Base-by-base conservation (phyloP, 2,797 vertebrate species). In the Notolabrus celidotus region DNA sequence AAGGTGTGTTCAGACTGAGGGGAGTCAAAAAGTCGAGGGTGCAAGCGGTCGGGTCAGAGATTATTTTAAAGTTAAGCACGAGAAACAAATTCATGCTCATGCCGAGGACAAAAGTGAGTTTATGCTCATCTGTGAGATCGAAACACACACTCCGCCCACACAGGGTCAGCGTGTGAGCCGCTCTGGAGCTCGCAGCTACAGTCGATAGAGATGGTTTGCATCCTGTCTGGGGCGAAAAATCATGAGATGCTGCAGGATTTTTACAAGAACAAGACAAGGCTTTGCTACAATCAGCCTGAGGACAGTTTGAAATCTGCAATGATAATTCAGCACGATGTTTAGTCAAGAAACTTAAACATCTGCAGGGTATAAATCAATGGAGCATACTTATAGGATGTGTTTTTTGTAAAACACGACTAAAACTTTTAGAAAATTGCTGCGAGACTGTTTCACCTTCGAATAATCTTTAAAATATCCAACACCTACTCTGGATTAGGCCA, bases 1-100 rank as follows among this genome's bases (percentile, higher is more conserved):
- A 47, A 54, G 60, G 34, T 38, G 42, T 15, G 46, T 38, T 45
- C 20, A 29, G 33, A 39, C 2, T 47, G 31, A 68, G 59, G 53
- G 10, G 61, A 50, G 52, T 57, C 11, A 38, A 17, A 7, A 45
- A 46, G 42, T 33, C 49, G 12, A 29, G 33, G 4, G 17, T 14
- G 4, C 10, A 19, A 5, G 41, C 0, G 4, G 2, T 11, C 0
- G 20, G 50, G 17, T 20, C 16, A 4, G 39, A 2, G 19, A 31
- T 12, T 14, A 12, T 1, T 45, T 60, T 17, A 16, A 10, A 33
- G 7, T 22, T 22, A 5, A 41, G 27, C 4, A 12, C 1, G 17
- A 62, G 45, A 4, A 4, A n/a, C 5, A 20, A 11, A 25, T 46
- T 0, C 15, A 20, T 27, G 15, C 29, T 41, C 10, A 31, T 12